These are phyloP conservation scores for Ceratina australensis DNA, from an alignment of 1,140 invertebrate genomes.

Conservation along the genomic window DNA sequence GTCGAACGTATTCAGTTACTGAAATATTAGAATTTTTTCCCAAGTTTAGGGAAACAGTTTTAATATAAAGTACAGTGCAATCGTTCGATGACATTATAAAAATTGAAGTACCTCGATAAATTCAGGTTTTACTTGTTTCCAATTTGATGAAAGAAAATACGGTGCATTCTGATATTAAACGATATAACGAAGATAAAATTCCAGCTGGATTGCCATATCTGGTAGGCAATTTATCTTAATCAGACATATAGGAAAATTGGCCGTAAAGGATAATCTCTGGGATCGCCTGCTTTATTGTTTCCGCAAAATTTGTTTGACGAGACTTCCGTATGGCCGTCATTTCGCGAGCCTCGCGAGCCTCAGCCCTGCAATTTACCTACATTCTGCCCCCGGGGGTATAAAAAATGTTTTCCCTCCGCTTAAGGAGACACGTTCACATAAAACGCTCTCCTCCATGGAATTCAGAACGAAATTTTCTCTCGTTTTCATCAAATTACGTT, in stretches of 20 bases:
- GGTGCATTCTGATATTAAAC: no score
- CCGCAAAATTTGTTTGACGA: slow-evolving; percentile 20
- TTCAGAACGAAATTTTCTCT: background rate
- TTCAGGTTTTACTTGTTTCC: no score
- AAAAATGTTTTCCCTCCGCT: slow-evolving; percentile 23
- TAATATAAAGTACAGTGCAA: no score
- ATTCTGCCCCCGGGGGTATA: background rate
- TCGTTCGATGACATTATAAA: no score
- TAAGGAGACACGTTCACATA: background rate
- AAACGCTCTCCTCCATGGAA: background rate
- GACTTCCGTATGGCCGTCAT: slow-evolving; percentile 21
- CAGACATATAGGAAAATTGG: background rate
- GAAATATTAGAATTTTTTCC: no score
- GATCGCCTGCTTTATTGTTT: slow-evolving; percentile 15
- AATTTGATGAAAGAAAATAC: no score
- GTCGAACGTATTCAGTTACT: no score
- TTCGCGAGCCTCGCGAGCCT: slow-evolving; percentile 19
- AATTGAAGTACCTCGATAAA: no score
- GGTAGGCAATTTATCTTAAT: slow-evolving; percentile 4
- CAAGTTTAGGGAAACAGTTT: no score
- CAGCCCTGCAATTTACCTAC: slow-evolving; percentile 28
- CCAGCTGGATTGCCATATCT: background rate
- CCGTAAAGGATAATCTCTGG: background rate
- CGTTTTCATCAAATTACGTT: background rate
- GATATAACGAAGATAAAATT: no score